phyloP scores from a whole-genome alignment of 2,113 vertebrate genomes.

The Cephalopterus ornatus region DNA sequence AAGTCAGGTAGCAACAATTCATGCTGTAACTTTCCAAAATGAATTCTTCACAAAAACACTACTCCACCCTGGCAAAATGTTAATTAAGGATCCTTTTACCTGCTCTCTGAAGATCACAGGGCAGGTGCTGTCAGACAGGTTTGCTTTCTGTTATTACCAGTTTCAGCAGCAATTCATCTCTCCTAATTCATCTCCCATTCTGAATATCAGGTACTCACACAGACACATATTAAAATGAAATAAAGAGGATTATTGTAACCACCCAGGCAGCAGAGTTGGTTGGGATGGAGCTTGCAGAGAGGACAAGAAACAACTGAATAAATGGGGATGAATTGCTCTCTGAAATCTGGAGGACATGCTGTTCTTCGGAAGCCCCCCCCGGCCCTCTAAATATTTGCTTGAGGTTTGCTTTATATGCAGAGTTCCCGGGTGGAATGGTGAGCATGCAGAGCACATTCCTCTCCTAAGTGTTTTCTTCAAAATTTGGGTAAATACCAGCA shows the following conservation, averaged over 20 bases:
- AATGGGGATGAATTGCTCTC: background rate
- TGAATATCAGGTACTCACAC: background rate
- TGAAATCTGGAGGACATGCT: background rate
- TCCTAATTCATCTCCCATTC: conserved; percentile 7
- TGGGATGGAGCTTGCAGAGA: background rate
- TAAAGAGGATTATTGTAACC: background rate
- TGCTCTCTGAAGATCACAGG: conserved; percentile 29
- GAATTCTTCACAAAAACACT: background rate
- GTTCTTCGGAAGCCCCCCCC: background rate
- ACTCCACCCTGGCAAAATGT: conserved; percentile 18
- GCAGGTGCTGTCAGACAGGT: conserved; percentile 35
- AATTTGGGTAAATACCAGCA: conserved; percentile 11
- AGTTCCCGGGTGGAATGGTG: background rate
- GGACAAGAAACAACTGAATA: background rate
- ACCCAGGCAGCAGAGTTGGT: background rate
- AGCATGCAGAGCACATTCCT: conserved; percentile 18
- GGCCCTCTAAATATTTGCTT: background rate
- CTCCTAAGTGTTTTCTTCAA: background rate
- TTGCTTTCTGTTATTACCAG: conserved; percentile 36
- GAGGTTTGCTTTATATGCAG: background rate
- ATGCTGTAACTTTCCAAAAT: background rate
- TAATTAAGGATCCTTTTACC: conserved; percentile 42
- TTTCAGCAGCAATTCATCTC: conserved; percentile 31
- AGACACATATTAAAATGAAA: background rate
- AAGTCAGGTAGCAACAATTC: background rate